Conservation (phyloP, 2,113 vertebrate species). For the Ctenodactylus gundi region DNA sequence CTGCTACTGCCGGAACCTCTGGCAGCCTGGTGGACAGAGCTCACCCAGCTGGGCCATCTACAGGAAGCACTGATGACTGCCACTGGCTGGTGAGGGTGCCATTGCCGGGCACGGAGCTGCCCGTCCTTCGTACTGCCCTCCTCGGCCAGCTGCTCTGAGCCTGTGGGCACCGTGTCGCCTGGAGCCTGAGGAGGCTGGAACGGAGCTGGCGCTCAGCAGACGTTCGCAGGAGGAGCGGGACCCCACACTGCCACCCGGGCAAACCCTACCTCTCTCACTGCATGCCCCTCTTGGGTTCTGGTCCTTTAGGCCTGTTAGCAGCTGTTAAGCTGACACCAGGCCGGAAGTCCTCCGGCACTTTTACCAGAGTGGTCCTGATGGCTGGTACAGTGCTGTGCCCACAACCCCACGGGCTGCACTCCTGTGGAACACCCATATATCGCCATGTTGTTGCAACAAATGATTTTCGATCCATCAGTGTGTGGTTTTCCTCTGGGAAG, state of each 20-base stretch:
- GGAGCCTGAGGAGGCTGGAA: neutral
- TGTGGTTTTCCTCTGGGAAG: neutral
- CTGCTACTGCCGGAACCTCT: rapidly evolving
- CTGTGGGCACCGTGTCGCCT: neutral
- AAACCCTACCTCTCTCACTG: too few species aligned
- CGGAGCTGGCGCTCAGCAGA: rapidly evolving
- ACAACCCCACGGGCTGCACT: too few species aligned
- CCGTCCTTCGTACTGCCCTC: too few species aligned
- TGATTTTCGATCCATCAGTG: rapidly evolving
- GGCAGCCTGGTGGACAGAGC: rapidly evolving
- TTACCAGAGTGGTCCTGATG: too few species aligned
- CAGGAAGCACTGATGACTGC: rapidly evolving
- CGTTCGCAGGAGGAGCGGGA: neutral
- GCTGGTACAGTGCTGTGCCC: too few species aligned
- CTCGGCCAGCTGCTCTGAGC: rapidly evolving
- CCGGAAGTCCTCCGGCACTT: too few species aligned
- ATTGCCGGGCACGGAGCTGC: neutral
- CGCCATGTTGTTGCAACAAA: rapidly evolving
- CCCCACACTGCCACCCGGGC: too few species aligned
- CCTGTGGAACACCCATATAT: neutral
- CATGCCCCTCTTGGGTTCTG: neutral
- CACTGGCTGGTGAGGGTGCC: neutral
- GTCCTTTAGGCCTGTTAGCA: neutral
- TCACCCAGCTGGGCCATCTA: too few species aligned
- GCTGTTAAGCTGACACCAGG: rapidly evolving